Base-by-base conservation (phyloP, 2,113 vertebrate genomes). In the Peromyscus polionotus region DNA sequence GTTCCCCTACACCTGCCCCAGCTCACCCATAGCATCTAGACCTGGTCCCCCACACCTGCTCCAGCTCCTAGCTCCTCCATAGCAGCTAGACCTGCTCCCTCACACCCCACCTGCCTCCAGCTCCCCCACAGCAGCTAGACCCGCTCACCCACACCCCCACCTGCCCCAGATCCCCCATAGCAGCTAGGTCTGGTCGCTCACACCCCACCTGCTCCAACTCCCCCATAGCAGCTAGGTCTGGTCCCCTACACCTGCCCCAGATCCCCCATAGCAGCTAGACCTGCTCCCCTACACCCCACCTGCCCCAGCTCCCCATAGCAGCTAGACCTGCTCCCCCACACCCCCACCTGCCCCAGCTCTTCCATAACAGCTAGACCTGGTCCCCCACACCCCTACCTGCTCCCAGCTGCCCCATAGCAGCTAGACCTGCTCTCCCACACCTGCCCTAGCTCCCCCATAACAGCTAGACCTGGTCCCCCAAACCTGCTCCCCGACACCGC, bases 101-200 rank as follows among this genome's bases (percentile, higher is more conserved):
- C 6, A 2, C 26, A 80, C 45, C 48, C 7, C 77, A 77, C 10
- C 12, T 22, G 13, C 5, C 5, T 0, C 13, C 5, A 77, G 61
- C 8, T 10, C 26, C 45, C 51, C 42, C 8, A 1, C 5, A 63
- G 16, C 13, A 87, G 42, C 33, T 84, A 17, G 26, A 9, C 0
- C 48, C 1, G 10, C 5, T 3, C 51, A 31, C 24, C 0, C 0
- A 20, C 33, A n/a, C 4, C 22, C 36, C 20, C 5, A 8, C 6
- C 8, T 36, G 59, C 4, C 12, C 61, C 54, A 17, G 39, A 13
- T 72, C 10, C 28, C n/a, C 6, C 42, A 48, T 16, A 54, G 14
- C 31, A 54, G 28, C 48, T 17, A 17, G 54, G 1, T 4, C 39
- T 19, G n/a, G 1, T 17, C 13, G 12, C 42, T 1, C 42, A 26